A percentile compares a stretch with the other conserved stretches of the same genome.
Evolutionary conservation across 2,113 vertebrate genomes (phyloP).

Genomic region (Anolis sagrei): DNA sequence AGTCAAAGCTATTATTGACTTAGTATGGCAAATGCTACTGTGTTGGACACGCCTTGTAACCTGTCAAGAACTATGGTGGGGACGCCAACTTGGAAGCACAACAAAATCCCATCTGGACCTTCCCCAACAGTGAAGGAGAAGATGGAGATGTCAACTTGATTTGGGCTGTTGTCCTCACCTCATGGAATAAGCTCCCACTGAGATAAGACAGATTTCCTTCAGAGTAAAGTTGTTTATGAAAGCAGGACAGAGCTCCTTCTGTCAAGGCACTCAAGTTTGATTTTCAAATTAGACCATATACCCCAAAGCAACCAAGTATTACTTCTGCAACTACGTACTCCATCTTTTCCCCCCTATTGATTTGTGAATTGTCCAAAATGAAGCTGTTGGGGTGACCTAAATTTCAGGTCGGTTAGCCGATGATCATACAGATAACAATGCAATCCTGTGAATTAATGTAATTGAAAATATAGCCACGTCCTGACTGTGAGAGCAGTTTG

Average conservation of each 20-base stretch:
- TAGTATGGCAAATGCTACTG: not conserved
- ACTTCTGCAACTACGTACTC: not conserved
- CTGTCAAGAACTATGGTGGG: not conserved
- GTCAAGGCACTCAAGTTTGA: not conserved
- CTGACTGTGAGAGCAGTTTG: too few species aligned
- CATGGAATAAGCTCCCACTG: not conserved
- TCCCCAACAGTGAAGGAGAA: not conserved
- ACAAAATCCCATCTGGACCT: not conserved
- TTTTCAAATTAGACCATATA: not conserved
- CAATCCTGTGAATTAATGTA: not conserved
- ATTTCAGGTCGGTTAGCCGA: too few species aligned
- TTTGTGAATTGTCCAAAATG: not conserved
- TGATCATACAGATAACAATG: not conserved
- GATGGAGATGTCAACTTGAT: not conserved
- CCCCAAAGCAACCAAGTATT: not conserved
- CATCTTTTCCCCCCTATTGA: too few species aligned
- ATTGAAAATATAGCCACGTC: not conserved
- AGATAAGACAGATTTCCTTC: not conserved
- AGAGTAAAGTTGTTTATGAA: not conserved
- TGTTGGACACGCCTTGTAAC: not conserved
- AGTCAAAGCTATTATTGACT: not conserved
- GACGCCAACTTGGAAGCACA: not conserved
- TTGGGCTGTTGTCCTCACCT: not conserved
- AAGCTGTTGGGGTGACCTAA: not conserved
- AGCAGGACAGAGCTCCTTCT: not conserved